These are phyloP conservation scores for Calcarius lapponicus DNA, from an alignment of 2,797 vertebrate species.

Conservation along the genomic window DNA sequence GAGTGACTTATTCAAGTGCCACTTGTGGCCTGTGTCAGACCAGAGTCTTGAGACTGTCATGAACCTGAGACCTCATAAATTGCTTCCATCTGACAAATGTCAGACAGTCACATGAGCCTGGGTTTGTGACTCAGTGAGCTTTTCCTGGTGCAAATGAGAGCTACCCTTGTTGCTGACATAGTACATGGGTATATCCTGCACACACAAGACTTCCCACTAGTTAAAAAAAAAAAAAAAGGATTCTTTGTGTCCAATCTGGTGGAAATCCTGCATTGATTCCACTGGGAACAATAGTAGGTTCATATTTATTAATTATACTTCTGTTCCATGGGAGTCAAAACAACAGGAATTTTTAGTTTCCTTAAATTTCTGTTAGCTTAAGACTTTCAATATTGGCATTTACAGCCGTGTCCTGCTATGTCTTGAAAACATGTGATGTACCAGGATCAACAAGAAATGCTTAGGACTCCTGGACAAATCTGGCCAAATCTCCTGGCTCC, in stretches of 20 bases:
- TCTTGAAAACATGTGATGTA: not conserved
- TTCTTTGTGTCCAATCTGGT: not conserved
- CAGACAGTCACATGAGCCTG: not conserved
- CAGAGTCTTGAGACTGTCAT: not conserved
- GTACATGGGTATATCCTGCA: not conserved
- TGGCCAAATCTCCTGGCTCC: not conserved
- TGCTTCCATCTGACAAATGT: not conserved
- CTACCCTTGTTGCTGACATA: accelerated
- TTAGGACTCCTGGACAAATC: not conserved
- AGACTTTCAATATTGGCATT: not conserved
- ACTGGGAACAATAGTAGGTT: not conserved
- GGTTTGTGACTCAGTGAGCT: not conserved
- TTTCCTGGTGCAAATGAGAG: not conserved
- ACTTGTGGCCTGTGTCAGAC: not conserved
- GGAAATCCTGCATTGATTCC: not conserved
- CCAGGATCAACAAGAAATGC: not conserved
- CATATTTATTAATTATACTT: not conserved
- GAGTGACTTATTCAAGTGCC: not conserved
- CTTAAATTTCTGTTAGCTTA: not conserved
- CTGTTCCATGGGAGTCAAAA: not conserved
- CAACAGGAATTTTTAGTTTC: not conserved
- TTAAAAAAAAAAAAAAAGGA: not conserved
- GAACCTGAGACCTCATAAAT: not conserved
- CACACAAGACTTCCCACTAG: not conserved
- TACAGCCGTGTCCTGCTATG: not conserved